A percentile compares a stretch with the other conserved stretches of the same genome.
These are phyloP conservation scores for Drosophila biarmipes DNA, from an alignment of 1,140 invertebrate genomes.

Conservation along the genomic window DNA sequence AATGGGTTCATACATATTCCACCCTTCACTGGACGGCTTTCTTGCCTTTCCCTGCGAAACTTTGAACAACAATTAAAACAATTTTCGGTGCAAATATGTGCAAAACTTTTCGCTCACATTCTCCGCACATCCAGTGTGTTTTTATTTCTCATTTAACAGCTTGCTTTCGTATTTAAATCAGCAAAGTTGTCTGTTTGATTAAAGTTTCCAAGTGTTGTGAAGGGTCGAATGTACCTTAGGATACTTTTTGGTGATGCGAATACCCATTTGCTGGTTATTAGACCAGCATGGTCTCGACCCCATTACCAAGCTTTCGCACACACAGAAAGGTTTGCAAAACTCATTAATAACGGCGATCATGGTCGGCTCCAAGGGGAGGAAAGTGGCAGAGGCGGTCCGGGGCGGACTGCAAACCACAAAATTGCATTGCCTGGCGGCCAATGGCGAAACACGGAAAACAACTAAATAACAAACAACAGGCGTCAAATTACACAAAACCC, in stretches of 20 bases:
- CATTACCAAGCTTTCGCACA: constrained; percentile 24
- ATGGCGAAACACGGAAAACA: constrained; percentile 68
- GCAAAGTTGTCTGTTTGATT: background rate
- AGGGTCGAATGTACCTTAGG: too few species aligned
- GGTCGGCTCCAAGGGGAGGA: background rate
- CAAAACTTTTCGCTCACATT: constrained; percentile 41
- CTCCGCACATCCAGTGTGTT: constrained; percentile 4
- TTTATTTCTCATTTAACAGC: background rate
- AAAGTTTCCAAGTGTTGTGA: background rate
- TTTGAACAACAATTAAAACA: constrained; percentile 72
- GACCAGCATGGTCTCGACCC: constrained; percentile 8
- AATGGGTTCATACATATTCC: constrained; percentile 3
- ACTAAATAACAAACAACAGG: constrained; percentile 83
- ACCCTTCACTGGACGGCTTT: constrained; percentile 16
- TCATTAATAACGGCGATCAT: constrained; percentile 72
- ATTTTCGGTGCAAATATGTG: constrained; percentile 70
- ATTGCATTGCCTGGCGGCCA: constrained; percentile 79
- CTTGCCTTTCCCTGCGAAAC: constrained; percentile 21
- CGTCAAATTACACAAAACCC: constrained; percentile 80
- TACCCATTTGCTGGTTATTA: constrained; percentile 32
- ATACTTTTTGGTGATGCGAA: too few species aligned
- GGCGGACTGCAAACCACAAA: constrained; percentile 69
- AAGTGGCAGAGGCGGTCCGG: background rate
- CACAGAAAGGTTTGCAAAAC: constrained; percentile 49
- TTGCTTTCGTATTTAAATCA: background rate